A percentile compares a stretch with the other conserved stretches of the same genome.
These are phyloP conservation scores for Dasyornis broadbenti DNA, from an alignment of 2,113 vertebrate genomes.

Conservation along the genomic window DNA sequence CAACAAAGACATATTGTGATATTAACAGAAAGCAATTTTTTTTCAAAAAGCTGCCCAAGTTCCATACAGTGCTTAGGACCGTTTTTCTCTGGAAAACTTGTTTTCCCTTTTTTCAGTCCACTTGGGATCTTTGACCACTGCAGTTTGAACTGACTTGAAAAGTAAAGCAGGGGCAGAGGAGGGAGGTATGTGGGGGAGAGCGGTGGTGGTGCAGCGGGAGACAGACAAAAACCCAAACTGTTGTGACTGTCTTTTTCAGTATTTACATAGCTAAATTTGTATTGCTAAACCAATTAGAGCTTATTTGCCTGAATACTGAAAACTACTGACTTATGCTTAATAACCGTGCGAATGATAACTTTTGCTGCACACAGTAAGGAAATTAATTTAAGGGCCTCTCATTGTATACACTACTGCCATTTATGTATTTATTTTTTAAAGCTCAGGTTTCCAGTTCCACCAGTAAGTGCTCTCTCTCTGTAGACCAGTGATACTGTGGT, in stretches of 20 bases:
- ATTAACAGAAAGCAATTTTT: background rate
- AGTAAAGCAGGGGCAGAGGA: background rate
- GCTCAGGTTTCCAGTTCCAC: background rate
- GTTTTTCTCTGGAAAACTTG: background rate
- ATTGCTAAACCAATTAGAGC: background rate
- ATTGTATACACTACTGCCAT: background rate
- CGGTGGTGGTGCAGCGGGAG: background rate
- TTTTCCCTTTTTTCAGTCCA: background rate
- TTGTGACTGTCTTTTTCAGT: background rate
- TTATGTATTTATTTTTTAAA: background rate
- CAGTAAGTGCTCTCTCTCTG: background rate
- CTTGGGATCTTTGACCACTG: background rate
- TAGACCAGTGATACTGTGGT: accelerated
- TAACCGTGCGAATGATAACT: background rate
- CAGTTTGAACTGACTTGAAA: background rate
- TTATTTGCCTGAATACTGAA: background rate
- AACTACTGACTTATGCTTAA: background rate
- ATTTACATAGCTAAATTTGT: background rate
- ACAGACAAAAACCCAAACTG: background rate
- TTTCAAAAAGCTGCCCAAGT: background rate
- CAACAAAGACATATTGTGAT: background rate
- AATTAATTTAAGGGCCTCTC: background rate
- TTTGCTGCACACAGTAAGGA: background rate
- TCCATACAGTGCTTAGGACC: background rate
- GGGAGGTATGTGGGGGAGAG: accelerated